Base-by-base conservation (phyloP, 2,113 vertebrate species). In the Tapirus terrestris region DNA sequence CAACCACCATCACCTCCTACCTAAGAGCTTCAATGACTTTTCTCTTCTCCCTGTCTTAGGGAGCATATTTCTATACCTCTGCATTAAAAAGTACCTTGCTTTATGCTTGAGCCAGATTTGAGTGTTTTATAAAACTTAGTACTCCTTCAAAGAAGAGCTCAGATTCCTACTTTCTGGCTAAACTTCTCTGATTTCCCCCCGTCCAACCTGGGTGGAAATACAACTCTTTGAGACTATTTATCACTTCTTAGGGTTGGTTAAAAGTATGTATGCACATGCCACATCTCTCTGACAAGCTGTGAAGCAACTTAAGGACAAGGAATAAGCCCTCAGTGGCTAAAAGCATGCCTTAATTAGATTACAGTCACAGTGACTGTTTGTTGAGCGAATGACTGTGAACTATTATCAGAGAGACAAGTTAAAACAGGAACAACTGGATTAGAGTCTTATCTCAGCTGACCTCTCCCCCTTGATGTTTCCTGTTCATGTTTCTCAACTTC, bases 371-470 rank as follows among this genome's bases (percentile, higher is more conserved):
- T 27, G 23, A 48, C 31, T 75, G 45, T 90, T 94, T 94, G 82
- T 75, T 97, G 89, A 97, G 61, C 95, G 83, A 96, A 93, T 86
- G 89, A 89, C 51, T 85, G 65, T 91, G 75, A 96, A 85, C 81
- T 84, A 3, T n/a, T 91, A 60, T 73, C 81, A 90, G 58, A 77
- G 16, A 87, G 95, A 93, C 68, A 96, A 72, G n/a, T 95, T 92
- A 88, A 87, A 96, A 72, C 12, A 81, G 53, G 45, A 96, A 91
- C 67, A 85, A 91, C 25, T 65, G 82, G 51, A 67, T 87, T 85
- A n/a, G n/a, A 89, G 21, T 94, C 31, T 97, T 86, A 73, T 85
- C 94, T 94, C 36, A 67, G 56, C 29, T 94, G 87, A 97, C 80
- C 56, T 96, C 63, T 82, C 89, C 45, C 70, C 72, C 56, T 83